These are phyloP conservation scores for Sarcophaga caerulescens DNA, from an alignment of 2,888 invertebrate species.

Conservation along the genomic window DNA sequence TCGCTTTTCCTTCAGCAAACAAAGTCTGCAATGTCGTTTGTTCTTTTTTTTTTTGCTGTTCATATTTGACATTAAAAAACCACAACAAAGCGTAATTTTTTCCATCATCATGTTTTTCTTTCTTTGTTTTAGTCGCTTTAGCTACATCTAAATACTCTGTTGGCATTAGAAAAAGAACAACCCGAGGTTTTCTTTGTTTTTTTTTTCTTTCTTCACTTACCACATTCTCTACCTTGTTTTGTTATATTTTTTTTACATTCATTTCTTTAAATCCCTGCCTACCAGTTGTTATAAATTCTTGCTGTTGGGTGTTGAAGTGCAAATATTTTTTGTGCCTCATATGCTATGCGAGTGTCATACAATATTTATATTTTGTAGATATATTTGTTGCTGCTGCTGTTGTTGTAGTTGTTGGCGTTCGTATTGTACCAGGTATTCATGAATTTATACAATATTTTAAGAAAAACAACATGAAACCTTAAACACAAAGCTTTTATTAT, in stretches of 20 bases:
- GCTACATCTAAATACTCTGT: constrained; percentile 31
- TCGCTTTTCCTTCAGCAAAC: neutral
- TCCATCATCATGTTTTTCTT: constrained; percentile 13
- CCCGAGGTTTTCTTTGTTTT: constrained; percentile 5
- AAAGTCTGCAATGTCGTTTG: neutral
- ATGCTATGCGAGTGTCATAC: neutral
- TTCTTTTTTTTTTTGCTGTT: neutral
- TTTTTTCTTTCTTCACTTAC: neutral
- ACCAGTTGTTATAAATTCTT: neutral
- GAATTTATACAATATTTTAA: constrained; percentile 20
- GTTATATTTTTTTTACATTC: neutral
- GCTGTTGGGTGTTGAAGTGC: neutral
- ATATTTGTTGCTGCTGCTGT: neutral
- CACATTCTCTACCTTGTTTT: constrained; percentile 32
- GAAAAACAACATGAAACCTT: constrained; percentile 42
- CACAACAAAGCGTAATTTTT: constrained; percentile 45
- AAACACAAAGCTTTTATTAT: constrained; percentile 54
- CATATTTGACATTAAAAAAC: constrained; percentile 47
- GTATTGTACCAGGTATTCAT: constrained; percentile 7
- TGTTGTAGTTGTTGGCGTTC: constrained; percentile 11
- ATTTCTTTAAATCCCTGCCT: neutral
- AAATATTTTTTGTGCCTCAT: constrained; percentile 15
- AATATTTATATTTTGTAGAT: neutral
- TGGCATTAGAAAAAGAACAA: constrained; percentile 44
- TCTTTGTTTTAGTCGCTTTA: constrained; percentile 18